Evolutionary conservation across 1,140 invertebrate species (phyloP), one percentile per base, ranked within the genome.

Genomic region (Bradysia coprophila): DNA sequence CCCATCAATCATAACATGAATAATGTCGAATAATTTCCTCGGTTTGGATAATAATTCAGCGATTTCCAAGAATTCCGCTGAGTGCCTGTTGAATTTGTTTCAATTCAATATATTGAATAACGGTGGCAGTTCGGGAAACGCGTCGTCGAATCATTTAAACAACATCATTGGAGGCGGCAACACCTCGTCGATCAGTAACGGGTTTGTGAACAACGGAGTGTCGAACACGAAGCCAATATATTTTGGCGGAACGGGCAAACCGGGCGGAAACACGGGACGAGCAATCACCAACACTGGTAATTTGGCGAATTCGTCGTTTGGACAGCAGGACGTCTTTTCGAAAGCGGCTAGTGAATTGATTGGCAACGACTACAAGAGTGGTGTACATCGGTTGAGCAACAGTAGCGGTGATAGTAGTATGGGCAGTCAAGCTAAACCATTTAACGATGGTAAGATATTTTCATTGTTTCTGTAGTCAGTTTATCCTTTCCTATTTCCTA

Each of bases 91-190:
- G 47, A 33, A 41, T 20, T 28, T 41, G 24, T 40, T 36, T 6
- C 34, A 40, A 37, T 39, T 42, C 38, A 44, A 41, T 39, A 45
- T 42, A 39, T 38, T 49, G 24, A 38, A 38, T 24, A 37, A 33
- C 43, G 44, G 21, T 44, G 21, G 22, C 13, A 28, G 24, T 28
- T 28, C 24, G 24, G 24, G 6, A 28, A 8, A 28, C 24, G 24
- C 24, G 13, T 28, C 24, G 44, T 44, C 33, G 38, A 46, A 36
- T 43, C 42, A 38, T 39, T 41, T 37, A 38, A 37, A 5, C 16
- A 37, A 45, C 42, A 44, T 45, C 50, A 41, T 51, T 36, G 33
- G 45, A 40, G 43, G 45, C 43, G 41, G 15, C 44, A 42, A 46
- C 43, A 50, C 33, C 38, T 34, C 40, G 23, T 13, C 13, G 37